These are phyloP conservation scores for Sebastolobus altivelis DNA, from an alignment of 2,797 vertebrate genomes.

Conservation along the genomic window DNA sequence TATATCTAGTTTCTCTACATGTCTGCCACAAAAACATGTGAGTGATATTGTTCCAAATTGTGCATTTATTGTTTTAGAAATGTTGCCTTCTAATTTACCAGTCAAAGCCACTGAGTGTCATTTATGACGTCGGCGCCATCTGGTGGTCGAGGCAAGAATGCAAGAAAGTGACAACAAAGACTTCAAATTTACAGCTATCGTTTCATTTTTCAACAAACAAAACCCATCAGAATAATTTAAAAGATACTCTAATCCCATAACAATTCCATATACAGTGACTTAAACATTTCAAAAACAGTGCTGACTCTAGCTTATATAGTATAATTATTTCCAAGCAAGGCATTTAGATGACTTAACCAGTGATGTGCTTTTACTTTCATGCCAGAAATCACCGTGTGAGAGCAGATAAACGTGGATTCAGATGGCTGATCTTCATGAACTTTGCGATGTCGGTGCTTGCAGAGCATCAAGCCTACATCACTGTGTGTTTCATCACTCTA, in stretches of 20 bases:
- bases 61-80: neutral
- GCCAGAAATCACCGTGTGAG: constrained; percentile 24
- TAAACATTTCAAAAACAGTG: neutral
- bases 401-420: constrained; percentile 16
- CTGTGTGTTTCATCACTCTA: constrained; percentile 4
- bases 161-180: constrained; percentile 14
- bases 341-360: constrained; percentile 10
- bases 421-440: neutral
- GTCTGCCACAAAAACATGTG: neutral
- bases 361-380: constrained; percentile 54
- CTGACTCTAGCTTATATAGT: neutral
- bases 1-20: neutral
- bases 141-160: neutral
- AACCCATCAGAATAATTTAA: neutral
- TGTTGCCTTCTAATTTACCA: neutral
- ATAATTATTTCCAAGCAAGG: constrained; percentile 12
- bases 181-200: neutral
- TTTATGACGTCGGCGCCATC: neutral
- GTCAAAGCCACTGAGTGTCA: neutral
- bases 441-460: constrained; percentile 7
- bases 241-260: neutral
- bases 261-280: neutral
- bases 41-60: neutral
- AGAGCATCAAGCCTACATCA: constrained; percentile 23
- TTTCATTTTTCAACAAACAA: constrained; percentile 16